These are phyloP conservation scores for Lycocerus yunnanus DNA, from an alignment of 2,888 invertebrate genomes.

Conservation along the genomic window DNA sequence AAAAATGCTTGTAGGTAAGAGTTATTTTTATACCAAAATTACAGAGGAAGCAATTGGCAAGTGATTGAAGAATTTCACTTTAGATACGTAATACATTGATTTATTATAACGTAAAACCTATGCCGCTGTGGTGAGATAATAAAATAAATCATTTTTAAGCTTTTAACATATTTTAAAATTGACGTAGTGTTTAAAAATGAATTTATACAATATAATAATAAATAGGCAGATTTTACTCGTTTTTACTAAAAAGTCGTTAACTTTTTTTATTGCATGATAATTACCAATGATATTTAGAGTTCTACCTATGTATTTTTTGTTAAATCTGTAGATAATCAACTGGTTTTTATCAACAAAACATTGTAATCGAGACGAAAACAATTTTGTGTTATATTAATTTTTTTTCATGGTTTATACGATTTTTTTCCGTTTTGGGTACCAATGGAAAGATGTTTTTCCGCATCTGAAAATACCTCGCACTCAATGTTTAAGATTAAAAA, in stretches of 20 bases:
- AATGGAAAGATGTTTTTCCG: too few relatives aligned
- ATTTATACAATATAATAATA: neutral
- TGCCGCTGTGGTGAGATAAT: neutral
- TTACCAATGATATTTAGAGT: too few relatives aligned
- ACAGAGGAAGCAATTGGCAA: neutral
- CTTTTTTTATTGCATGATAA: neutral
- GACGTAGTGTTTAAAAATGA: neutral
- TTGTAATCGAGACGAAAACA: too few relatives aligned
- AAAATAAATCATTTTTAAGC: neutral
- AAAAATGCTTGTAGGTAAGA: neutral
- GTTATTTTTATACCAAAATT: neutral
- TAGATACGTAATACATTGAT: neutral
- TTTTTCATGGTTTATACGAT: too few relatives aligned
- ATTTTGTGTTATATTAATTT: too few relatives aligned
- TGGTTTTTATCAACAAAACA: too few relatives aligned
- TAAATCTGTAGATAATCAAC: too few relatives aligned
- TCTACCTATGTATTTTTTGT: too few relatives aligned
- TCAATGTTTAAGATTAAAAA: too few relatives aligned
- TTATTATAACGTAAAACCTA: neutral
- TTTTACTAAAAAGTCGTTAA: neutral
- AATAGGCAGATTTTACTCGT: neutral
- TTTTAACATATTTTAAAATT: neutral
- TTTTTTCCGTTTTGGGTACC: too few relatives aligned
- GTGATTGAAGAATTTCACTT: neutral
- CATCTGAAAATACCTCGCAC: too few relatives aligned